Evolutionary conservation across 2,113 vertebrate species (phyloP), one percentile per base, ranked within the genome.

Genomic region (Phycodurus eques): DNA sequence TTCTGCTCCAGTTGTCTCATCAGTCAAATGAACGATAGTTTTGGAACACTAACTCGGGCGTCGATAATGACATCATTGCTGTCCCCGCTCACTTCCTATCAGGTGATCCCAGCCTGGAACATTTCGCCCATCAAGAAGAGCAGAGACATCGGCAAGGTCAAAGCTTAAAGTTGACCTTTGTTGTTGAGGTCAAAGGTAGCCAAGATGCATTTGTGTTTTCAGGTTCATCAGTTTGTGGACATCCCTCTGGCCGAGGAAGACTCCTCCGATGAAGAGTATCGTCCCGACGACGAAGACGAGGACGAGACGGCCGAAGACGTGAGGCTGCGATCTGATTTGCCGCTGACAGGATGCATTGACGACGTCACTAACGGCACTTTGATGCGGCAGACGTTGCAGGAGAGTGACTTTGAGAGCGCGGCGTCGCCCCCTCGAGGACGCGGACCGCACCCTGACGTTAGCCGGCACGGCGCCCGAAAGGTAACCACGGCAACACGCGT

Each of bases 81-180:
- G 9, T 64, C 13, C 42, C 43, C 81, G 44, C 66, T 22, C 56
- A 11, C 51, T 78, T 54, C 80, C 53, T 75, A 42, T 56, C 84
- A 99, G 97, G 96, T 97, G 54, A 97, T 98, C 78, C 96, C 97
- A 12, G 93, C 95, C 0, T 99, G 97, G 97, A 99, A 96, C 85
- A 96, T 99, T 77, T 98, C 97, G 49, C 96, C 97, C 14, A 98
- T 99, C 83, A 98, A 98, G 93, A 98, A 96, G 82, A 89, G 89
- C 22, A 92, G 83, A 4, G 93, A 95, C 54, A 56, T 88, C 57
- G 94, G 95, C 66, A 89, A 90, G 87, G 89, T 90, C 44, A 42
- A 31, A 44, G 22, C 0, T 2, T 2, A 27, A 20, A 31, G 8
- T 15, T 19, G 43, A 27, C 31, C 8, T n/a, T 56, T n/a, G 22